phyloP scores from a whole-genome alignment of 2,797 vertebrate genomes.

The Phalanger gymnotis region DNA sequence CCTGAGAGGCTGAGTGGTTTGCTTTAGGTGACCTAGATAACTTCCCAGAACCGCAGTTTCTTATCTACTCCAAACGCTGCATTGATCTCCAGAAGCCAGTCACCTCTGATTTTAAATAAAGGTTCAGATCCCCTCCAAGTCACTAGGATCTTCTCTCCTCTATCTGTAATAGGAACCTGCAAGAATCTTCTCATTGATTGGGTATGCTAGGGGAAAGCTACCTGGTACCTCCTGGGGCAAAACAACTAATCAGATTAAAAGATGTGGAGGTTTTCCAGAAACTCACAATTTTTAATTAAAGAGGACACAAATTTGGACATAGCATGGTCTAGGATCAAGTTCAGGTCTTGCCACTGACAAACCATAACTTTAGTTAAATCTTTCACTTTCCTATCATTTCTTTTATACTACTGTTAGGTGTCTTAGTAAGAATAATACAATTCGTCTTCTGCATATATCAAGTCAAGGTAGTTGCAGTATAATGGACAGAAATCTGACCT shows the following conservation, averaged over 20 bases:
- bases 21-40: not conserved
- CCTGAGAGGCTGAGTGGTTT: not conserved
- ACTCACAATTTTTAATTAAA: not conserved
- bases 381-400: not conserved
- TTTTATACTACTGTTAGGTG: constrained; percentile 4
- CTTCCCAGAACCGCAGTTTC: not conserved
- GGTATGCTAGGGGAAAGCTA: not conserved
- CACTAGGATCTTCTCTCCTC: not conserved
- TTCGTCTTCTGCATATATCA: not conserved
- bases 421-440: constrained; percentile 45
- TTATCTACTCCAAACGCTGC: not conserved
- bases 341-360: constrained; percentile 19
- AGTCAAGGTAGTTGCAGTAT: not conserved
- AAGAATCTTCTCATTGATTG: not conserved
- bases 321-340: not conserved
- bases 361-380: constrained; percentile 35
- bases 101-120: not conserved
- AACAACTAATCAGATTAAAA: not conserved
- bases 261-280: not conserved
- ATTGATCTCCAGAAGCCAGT: not conserved
- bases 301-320: not conserved
- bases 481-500: not conserved
- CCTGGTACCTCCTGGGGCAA: not conserved
- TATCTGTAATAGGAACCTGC: not conserved
- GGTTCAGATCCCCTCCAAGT: not conserved